These are phyloP conservation scores for Eulemur rubriventer DNA, from an alignment of 2,797 vertebrate species.

Conservation along the genomic window DNA sequence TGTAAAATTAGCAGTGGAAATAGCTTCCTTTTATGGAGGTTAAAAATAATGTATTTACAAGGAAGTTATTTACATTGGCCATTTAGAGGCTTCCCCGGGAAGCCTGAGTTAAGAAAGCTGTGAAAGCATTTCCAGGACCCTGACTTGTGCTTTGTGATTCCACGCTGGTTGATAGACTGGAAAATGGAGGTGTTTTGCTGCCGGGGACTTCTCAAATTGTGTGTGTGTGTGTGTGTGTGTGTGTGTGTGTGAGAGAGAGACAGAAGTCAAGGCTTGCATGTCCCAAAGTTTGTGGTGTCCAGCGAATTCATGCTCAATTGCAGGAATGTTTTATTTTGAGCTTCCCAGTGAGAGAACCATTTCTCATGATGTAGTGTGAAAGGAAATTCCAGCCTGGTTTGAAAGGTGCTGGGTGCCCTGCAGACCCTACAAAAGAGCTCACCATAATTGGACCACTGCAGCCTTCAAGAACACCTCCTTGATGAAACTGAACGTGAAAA, in stretches of 20 bases:
- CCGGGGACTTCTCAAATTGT: neutral
- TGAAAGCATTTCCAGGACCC: neutral
- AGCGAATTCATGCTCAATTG: neutral
- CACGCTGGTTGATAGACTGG: slow-evolving; percentile 10
- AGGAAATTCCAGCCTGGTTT: neutral
- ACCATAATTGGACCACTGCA: neutral
- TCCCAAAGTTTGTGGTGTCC: neutral
- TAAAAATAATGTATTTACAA: slow-evolving; percentile 73
- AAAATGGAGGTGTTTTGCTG: slow-evolving; percentile 9
- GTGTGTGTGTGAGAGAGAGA: neutral
- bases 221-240: neutral
- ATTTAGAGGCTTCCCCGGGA: slow-evolving; percentile 22
- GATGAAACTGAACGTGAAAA: neutral
- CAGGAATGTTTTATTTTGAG: neutral
- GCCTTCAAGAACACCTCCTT: neutral
- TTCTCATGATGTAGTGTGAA: neutral
- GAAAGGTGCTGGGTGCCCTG: neutral
- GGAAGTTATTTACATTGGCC: slow-evolving; percentile 34
- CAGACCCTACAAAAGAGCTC: neutral
- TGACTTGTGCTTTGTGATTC: neutral
- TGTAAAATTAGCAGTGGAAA: slow-evolving; percentile 59
- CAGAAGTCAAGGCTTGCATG: neutral
- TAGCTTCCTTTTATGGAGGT: slow-evolving; percentile 55
- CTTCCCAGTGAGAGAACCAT: neutral
- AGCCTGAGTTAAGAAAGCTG: slow-evolving; percentile 47